These are phyloP conservation scores for Gnathonemus longibarbis DNA, from an alignment of 2,113 vertebrate genomes.

Conservation along the genomic window DNA sequence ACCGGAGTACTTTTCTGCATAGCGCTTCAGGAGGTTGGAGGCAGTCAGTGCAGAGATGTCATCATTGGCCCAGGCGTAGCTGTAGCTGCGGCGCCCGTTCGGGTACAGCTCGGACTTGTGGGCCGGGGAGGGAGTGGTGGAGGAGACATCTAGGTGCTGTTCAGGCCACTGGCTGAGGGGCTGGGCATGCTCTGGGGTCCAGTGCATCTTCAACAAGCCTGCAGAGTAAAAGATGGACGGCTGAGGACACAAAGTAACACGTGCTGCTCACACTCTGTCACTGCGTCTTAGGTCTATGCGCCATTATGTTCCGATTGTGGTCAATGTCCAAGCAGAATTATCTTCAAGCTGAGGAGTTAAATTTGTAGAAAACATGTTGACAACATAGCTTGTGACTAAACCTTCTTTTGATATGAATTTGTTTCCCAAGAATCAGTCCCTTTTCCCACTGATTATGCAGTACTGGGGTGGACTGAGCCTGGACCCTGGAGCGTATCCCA, in stretches of 20 bases:
- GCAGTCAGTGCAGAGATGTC: slow-evolving; percentile 93
- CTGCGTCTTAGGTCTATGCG: background rate
- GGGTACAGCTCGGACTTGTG: slow-evolving; percentile 84
- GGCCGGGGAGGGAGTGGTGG: slow-evolving; percentile 88
- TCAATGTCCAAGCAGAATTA: background rate
- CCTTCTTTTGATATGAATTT: background rate
- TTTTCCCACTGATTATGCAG: background rate
- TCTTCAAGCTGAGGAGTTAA: background rate
- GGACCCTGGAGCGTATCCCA: background rate
- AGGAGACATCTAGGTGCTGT: slow-evolving; percentile 96
- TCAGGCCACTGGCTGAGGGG: slow-evolving; percentile 96
- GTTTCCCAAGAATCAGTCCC: background rate
- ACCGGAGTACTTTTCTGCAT: slow-evolving; percentile 91
- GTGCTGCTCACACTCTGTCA: background rate
- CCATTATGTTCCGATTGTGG: background rate
- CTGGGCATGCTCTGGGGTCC: slow-evolving; percentile 99
- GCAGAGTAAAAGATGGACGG: slow-evolving; percentile 23
- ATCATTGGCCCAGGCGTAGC: slow-evolving; percentile 94
- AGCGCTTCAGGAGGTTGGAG: slow-evolving; percentile 93
- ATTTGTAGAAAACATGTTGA: background rate
- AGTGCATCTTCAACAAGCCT: slow-evolving; percentile 96
- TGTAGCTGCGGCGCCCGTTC: slow-evolving; percentile 71
- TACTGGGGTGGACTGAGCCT: background rate
- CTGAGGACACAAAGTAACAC: slow-evolving; percentile 3
- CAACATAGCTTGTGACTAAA: background rate